Evolutionary conservation across 1,140 invertebrate genomes (phyloP), one percentile per base, ranked within the genome.

Genomic region (Daktulosphaira vitifoliae): DNA sequence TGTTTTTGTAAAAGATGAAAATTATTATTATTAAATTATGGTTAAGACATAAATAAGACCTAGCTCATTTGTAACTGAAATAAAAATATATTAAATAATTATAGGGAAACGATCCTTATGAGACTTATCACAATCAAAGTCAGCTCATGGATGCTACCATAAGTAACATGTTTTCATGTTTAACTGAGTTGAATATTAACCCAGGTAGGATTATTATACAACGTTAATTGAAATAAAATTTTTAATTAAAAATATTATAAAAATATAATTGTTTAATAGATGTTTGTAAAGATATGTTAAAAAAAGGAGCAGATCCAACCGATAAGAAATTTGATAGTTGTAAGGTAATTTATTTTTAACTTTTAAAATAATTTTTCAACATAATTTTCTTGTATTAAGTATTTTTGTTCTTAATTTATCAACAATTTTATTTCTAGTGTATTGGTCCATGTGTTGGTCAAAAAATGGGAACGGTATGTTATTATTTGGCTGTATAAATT

Each of bases 401-500:
- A 16, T 44, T 4, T 16, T 11, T 44, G 9, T 44, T 20, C 20
- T 48, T 48, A 4, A 4, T 6, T 18, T 22, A 20, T 20, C 5
- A 8, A 2, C 5, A 48, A 39, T 56, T 42, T 42, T 4, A n/a
- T 6, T 37, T 56, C 18, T 11, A 59, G 54, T 46, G 54, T 16
- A 1, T 46, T 6, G 39, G 39, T n/a, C 54, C 39, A n/a, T 46
- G 54, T 20, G n/a, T 46, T 2, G 54, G 8, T 1, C 25, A 59
- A 25, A 59, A 20, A 59, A 46, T 59, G 39, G 54, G 54, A 59
- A 59, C 39, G 54, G 54, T 59, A 59, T 5, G 53, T 26, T 48
- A 48, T 20, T 8, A 6, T 15, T 48, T 48, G 2, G 18, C 18
- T 48, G 16, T 48, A 48, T n/a, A 44, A 37, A 37, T 7, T 7